A percentile compares a stretch with the other conserved stretches of the same genome.
These are phyloP conservation scores for Henricia sp. DNA, from an alignment of 53 echinoderm and acorn worm genomes.

Conservation along the genomic window DNA sequence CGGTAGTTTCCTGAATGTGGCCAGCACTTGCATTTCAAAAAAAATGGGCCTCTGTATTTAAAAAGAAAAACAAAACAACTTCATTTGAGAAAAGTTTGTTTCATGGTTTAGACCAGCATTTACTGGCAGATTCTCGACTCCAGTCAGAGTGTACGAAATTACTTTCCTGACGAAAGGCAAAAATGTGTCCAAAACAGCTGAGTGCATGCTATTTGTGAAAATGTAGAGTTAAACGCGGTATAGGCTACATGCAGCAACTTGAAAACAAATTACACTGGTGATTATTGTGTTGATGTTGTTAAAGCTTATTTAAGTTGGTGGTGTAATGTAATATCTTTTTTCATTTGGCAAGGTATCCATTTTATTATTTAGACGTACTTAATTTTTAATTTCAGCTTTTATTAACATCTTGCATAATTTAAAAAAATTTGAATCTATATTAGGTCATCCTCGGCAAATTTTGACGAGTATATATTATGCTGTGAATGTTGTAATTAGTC, in stretches of 20 bases:
- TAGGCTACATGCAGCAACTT: too few relatives aligned
- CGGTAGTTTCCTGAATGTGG: background rate
- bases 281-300: background rate
- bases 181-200: too few relatives aligned
- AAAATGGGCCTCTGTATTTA: background rate
- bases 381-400: background rate
- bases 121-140: background rate
- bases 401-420: background rate
- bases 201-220: too few relatives aligned
- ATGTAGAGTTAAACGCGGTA: too few relatives aligned
- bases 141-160: too few relatives aligned
- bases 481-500: too few relatives aligned
- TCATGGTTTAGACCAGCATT: background rate
- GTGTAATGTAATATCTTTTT: conserved; percentile 18
- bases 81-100: background rate
- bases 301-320: conserved; percentile 17
- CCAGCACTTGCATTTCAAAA: background rate
- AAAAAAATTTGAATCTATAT: background rate
- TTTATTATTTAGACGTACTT: background rate
- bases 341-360: conserved; percentile 51
- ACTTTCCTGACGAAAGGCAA: too few relatives aligned
- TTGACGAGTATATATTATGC: too few relatives aligned
- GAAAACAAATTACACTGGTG: too few relatives aligned
- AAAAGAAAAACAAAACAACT: background rate
- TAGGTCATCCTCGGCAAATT: background rate